These are phyloP conservation scores for Aegotheles bennettii DNA, from an alignment of 2,113 vertebrate genomes.

Conservation along the genomic window DNA sequence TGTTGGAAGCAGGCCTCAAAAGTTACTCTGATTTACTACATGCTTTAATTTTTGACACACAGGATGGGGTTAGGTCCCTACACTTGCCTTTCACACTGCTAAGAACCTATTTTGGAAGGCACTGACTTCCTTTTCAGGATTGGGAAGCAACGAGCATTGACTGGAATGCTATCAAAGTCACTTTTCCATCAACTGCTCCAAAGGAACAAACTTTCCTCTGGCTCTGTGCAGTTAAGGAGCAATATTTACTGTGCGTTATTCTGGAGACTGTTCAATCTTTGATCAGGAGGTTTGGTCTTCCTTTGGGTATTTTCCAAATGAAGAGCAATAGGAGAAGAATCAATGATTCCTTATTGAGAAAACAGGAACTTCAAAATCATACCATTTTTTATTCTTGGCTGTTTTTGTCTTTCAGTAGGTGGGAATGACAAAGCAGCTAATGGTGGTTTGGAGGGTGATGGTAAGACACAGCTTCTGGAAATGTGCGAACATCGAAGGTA, in stretches of 20 bases:
- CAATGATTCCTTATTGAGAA: not conserved
- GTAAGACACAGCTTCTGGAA: slow-evolving; percentile 46
- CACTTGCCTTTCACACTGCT: not conserved
- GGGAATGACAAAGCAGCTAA: not conserved
- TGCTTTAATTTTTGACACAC: not conserved
- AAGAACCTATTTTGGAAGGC: not conserved
- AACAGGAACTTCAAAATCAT: not conserved
- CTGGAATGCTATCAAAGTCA: not conserved
- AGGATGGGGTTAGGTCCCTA: not conserved
- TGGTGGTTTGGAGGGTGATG: not conserved
- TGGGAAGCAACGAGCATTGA: not conserved
- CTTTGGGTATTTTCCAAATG: not conserved
- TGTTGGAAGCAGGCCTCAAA: not conserved
- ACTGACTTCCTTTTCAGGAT: not conserved
- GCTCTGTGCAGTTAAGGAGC: not conserved
- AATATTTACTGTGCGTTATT: not conserved
- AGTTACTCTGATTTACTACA: not conserved
- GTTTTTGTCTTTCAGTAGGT: slow-evolving; percentile 30
- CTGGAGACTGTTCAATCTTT: not conserved
- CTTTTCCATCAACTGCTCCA: not conserved
- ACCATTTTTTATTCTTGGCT: not conserved
- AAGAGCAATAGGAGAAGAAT: not conserved
- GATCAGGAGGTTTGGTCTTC: not conserved
- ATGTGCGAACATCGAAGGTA: slow-evolving; percentile 68
- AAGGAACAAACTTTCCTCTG: not conserved